A percentile compares a stretch with the other conserved stretches of the same genome.
Conservation (phyloP, 2,113 vertebrate genomes). For the Tupaia tana region DNA sequence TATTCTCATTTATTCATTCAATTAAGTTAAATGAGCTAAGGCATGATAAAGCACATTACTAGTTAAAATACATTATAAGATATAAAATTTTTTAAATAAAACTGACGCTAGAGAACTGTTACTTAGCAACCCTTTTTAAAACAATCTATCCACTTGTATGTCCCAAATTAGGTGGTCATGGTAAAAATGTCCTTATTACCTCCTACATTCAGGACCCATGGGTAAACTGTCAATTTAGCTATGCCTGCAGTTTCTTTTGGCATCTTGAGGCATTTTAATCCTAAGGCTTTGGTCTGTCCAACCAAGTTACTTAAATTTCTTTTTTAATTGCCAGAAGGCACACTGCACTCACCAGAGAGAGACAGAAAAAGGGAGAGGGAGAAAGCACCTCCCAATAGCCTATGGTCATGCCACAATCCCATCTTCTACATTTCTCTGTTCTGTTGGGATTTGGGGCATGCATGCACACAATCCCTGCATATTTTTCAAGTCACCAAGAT, state of each 20-base stretch:
- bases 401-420: too few relatives aligned
- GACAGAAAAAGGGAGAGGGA: too few relatives aligned
- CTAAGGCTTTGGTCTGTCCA: background rate
- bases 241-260: background rate
- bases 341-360: too few relatives aligned
- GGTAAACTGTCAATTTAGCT: background rate
- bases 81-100: slow-evolving; percentile 37
- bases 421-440: too few relatives aligned
- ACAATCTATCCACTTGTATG: background rate
- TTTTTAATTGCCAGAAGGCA: background rate
- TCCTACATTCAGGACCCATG: background rate
- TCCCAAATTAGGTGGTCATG: background rate
- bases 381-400: too few relatives aligned
- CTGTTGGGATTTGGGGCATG: too few relatives aligned
- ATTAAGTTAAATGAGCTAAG: slow-evolving; percentile 61
- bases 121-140: background rate
- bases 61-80: slow-evolving; percentile 12
- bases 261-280: background rate
- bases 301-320: background rate
- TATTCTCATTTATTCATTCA: slow-evolving; percentile 53
- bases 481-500: too few relatives aligned
- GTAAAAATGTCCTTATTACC: background rate
- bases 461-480: too few relatives aligned
- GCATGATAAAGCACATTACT: background rate
- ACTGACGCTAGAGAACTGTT: background rate